phyloP scores from a whole-genome alignment of 2,113 vertebrate species.

The Nannobrachium achirus region DNA sequence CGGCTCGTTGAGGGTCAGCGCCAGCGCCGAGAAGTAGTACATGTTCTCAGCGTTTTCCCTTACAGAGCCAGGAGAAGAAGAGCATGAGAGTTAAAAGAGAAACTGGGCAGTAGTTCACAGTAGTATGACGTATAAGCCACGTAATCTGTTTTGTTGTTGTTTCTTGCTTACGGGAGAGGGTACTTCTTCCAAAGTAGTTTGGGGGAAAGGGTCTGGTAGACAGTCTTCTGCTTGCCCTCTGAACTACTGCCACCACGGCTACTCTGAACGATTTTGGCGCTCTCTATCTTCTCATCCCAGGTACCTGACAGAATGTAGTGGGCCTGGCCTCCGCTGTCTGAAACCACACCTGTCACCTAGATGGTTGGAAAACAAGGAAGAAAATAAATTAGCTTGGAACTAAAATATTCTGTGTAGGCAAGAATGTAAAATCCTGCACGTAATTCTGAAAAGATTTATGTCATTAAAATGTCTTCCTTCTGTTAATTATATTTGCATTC shows the following conservation, averaged over 20 bases:
- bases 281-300: slow-evolving; percentile 97
- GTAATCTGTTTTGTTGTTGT: background rate
- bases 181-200: slow-evolving; percentile 97
- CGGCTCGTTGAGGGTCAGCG: slow-evolving; percentile 91
- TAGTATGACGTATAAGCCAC: background rate
- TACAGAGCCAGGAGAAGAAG: background rate
- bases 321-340: slow-evolving; percentile 84
- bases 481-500: no score
- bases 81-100: background rate
- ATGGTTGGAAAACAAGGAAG: background rate
- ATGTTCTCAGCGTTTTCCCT: slow-evolving; percentile 97
- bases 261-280: slow-evolving; percentile 93
- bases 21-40: slow-evolving; percentile 95
- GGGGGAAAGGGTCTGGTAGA: slow-evolving; percentile 93
- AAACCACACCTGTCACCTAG: slow-evolving; percentile 94
- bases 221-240: slow-evolving; percentile 94
- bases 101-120: background rate
- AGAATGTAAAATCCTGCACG: no score
- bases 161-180: slow-evolving; percentile 88
- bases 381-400: slow-evolving; percentile 1
- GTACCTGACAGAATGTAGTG: slow-evolving; percentile 96
- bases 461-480: no score
- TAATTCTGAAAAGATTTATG: no score
- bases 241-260: slow-evolving; percentile 83
- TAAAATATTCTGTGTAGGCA: no score